Evolutionary conservation across 2,113 vertebrate species (phyloP).

Genomic region (Pongo pygmaeus): DNA sequence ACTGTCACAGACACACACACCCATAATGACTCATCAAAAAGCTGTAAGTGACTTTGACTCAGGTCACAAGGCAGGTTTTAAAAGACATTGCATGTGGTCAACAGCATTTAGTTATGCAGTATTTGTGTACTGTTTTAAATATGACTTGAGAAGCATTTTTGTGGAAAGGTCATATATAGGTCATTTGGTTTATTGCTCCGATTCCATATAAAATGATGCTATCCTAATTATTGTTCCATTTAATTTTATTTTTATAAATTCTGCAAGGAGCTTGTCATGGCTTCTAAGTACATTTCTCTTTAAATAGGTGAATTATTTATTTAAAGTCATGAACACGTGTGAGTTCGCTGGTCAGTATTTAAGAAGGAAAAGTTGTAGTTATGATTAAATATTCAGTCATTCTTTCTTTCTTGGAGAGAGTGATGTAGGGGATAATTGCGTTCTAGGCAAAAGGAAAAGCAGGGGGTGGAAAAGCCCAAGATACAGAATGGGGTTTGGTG

Average conservation of each 20-base stretch:
- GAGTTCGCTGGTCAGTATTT: not conserved
- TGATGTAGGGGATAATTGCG: not conserved
- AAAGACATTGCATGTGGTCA: not conserved
- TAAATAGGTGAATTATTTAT: not conserved
- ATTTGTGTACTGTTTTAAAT: not conserved
- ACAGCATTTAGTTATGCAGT: not conserved
- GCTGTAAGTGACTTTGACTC: not conserved
- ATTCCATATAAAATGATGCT: not conserved
- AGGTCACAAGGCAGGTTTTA: not conserved
- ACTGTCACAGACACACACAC: not conserved
- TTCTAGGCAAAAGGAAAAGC: not conserved
- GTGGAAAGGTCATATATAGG: not conserved
- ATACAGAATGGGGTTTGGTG: not conserved
- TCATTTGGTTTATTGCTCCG: not conserved
- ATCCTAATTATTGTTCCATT: not conserved
- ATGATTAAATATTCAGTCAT: not conserved
- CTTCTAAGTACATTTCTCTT: not conserved
- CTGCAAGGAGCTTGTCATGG: not conserved
- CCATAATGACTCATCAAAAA: not conserved
- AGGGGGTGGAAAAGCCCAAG: not conserved
- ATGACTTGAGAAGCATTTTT: not conserved
- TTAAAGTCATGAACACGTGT: not conserved
- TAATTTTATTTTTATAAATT: slow-evolving; percentile 16
- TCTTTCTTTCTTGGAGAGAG: not conserved
- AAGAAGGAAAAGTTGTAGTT: not conserved